Conservation (phyloP, 2,888 invertebrate species). For the Brassicogethes aeneus region DNA sequence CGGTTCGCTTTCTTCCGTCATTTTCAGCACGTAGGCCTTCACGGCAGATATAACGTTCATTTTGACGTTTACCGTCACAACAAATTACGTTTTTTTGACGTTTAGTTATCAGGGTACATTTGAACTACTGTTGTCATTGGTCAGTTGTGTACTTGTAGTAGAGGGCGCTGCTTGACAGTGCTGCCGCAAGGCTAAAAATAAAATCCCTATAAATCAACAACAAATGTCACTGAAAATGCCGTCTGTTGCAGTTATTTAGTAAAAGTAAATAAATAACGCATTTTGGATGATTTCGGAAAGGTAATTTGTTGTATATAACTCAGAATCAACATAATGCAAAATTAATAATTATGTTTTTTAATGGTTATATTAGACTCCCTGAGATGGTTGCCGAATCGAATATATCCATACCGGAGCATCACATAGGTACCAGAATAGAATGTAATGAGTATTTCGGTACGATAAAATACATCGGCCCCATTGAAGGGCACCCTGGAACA, state of each 20-base stretch:
- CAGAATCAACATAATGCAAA: not conserved
- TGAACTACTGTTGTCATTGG: too few species aligned
- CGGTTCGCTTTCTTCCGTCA: slow-evolving; percentile 95
- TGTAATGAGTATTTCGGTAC: slow-evolving; percentile 44
- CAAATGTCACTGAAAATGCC: slow-evolving; percentile 4
- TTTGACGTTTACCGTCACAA: too few species aligned
- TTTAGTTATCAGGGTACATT: too few species aligned
- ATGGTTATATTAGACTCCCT: not conserved
- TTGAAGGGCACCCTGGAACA: slow-evolving; percentile 56
- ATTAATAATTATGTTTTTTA: not conserved
- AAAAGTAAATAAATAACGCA: slow-evolving; percentile 5
- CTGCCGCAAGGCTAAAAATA: too few species aligned
- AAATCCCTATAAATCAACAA: too few species aligned
- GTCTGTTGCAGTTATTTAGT: slow-evolving; percentile 7
- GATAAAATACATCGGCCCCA: slow-evolving; percentile 68
- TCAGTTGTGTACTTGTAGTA: too few species aligned
- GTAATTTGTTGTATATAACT: slow-evolving; percentile 3
- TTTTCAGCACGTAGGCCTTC: slow-evolving; percentile 90
- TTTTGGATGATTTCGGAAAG: slow-evolving; percentile 12
- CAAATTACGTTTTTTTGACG: too few species aligned
- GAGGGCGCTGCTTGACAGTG: too few species aligned
- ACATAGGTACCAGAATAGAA: slow-evolving; percentile 35
- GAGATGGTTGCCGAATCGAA: slow-evolving; percentile 15
- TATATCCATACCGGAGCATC: slow-evolving; percentile 2
- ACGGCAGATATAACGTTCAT: slow-evolving; percentile 93